phyloP scores from a whole-genome alignment of 2,888 invertebrate genomes.

The Hyposoter dolosus region DNA sequence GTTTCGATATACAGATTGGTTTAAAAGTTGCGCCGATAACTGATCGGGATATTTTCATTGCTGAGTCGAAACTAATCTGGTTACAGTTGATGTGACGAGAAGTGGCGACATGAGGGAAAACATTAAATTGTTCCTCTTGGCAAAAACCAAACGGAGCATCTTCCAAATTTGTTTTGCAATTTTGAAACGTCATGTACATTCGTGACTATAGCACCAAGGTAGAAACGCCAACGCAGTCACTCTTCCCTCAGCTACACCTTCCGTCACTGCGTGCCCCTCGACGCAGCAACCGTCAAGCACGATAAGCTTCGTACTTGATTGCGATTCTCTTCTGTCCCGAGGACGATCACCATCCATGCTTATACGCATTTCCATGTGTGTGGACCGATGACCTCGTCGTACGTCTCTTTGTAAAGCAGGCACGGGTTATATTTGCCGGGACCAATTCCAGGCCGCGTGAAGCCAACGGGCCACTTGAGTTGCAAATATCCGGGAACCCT shows the following conservation, averaged over 20 bases:
- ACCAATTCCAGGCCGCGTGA: slow-evolving; percentile 30
- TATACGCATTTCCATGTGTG: background rate
- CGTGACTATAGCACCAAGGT: background rate
- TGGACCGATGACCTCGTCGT: background rate
- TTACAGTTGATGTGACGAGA: background rate
- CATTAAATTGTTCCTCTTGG: background rate
- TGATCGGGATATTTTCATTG: background rate
- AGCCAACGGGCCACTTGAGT: slow-evolving; percentile 46
- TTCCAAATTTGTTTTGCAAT: background rate
- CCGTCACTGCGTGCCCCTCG: slow-evolving; percentile 47
- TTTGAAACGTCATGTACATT: background rate
- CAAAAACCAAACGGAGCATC: background rate
- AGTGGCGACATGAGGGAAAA: background rate
- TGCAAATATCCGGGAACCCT: slow-evolving; percentile 42
- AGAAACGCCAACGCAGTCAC: slow-evolving; percentile 9
- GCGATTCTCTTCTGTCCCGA: slow-evolving; percentile 66
- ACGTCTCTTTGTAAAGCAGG: slow-evolving; percentile 2
- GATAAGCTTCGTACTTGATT: slow-evolving; percentile 71
- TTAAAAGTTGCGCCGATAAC: background rate
- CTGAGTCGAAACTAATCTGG: background rate
- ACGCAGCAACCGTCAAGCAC: slow-evolving; percentile 63
- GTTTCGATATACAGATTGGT: background rate
- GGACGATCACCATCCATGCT: slow-evolving; percentile 41
- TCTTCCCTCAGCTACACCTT: slow-evolving; percentile 32
- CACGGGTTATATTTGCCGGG: slow-evolving; percentile 30